phyloP scores from a whole-genome alignment of 2,113 vertebrate species.

The Struthio camelus region DNA sequence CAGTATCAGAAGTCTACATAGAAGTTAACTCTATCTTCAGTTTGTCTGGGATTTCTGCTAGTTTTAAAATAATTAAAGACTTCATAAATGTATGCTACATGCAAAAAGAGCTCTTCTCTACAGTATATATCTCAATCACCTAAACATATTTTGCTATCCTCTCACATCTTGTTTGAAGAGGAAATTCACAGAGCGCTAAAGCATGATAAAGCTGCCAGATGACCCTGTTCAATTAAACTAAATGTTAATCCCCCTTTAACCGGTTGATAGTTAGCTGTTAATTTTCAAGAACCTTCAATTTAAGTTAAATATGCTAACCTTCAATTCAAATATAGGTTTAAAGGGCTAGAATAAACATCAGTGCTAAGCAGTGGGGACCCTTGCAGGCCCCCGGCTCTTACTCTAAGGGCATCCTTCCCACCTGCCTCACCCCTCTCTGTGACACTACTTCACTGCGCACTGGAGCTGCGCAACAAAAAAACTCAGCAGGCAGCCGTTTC shows the following conservation, averaged over 20 bases:
- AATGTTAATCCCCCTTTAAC: neutral
- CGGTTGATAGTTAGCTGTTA: neutral
- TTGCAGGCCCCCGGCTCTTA: neutral
- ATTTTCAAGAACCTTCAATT: neutral
- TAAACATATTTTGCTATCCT: neutral
- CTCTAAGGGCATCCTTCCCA: neutral
- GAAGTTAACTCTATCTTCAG: neutral
- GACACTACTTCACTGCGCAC: neutral
- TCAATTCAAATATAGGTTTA: neutral
- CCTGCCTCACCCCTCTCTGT: neutral
- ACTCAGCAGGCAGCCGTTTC: fast-evolving
- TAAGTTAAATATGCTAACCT: neutral
- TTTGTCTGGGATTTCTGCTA: neutral
- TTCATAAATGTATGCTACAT: fast-evolving
- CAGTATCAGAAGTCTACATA: neutral
- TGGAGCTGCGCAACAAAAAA: neutral
- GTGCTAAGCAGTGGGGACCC: neutral
- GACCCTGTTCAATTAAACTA: neutral
- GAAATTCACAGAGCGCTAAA: neutral
- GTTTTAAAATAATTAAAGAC: neutral
- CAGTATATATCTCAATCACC: neutral
- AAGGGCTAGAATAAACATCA: neutral
- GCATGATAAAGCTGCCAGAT: neutral
- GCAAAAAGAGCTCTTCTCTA: neutral
- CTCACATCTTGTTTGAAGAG: neutral